Conservation (phyloP, 92 coral and sea anemone genomes). For the Montipora capitata region DNA sequence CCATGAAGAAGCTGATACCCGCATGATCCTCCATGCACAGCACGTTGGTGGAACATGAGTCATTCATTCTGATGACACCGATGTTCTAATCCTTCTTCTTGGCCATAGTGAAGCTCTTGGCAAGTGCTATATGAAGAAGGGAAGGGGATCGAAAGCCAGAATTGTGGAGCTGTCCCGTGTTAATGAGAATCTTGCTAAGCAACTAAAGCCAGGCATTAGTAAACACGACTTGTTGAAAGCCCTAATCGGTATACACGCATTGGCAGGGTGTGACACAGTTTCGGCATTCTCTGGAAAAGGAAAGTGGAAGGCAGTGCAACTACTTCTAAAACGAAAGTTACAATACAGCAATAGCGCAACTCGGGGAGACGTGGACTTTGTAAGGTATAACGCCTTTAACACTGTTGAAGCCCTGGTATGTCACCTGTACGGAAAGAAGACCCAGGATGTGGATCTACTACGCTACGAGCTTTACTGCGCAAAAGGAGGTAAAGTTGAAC, state of each 20-base stretch:
- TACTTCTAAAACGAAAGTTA: no score
- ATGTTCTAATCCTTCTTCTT: background rate
- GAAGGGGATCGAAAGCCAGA: no score
- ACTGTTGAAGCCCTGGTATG: conserved; percentile 51
- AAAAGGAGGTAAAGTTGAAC: conserved; percentile 74
- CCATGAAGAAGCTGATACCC: background rate
- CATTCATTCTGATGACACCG: background rate
- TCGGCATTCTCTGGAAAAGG: background rate
- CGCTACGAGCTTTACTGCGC: conserved; percentile 75
- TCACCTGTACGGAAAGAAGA: conserved; percentile 63
- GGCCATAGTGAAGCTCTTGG: background rate
- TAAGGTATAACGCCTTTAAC: conserved; percentile 4
- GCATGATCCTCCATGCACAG: background rate
- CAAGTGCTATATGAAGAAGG: no score
- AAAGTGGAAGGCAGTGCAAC: background rate
- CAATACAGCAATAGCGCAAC: background rate
- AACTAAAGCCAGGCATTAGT: background rate
- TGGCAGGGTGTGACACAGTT: background rate
- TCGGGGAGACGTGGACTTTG: conserved; percentile 54
- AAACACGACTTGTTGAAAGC: background rate
- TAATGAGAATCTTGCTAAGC: no score
- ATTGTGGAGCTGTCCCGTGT: no score
- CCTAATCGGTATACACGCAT: background rate
- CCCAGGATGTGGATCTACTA: conserved; percentile 52
- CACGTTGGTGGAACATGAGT: background rate